These are phyloP conservation scores for Zaprionus nigranus DNA, from an alignment of 1,140 invertebrate species.

Conservation along the genomic window DNA sequence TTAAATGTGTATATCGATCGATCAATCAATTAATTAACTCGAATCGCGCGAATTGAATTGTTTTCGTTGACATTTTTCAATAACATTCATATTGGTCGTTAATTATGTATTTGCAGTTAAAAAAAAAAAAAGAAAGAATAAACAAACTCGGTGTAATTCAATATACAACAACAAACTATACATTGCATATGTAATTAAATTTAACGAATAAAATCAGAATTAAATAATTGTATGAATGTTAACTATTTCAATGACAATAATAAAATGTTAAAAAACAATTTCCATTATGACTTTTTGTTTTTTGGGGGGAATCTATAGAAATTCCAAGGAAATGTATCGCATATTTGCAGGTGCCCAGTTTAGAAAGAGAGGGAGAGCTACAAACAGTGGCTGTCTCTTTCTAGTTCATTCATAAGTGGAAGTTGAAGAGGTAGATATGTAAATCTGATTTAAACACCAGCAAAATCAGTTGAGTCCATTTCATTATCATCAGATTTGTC, in stretches of 20 bases:
- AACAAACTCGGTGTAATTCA: conserved; percentile 31
- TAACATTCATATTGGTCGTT: conserved; percentile 13
- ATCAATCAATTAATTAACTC: neutral
- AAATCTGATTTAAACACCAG: too few relatives aligned
- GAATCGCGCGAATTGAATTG: conserved; percentile 1
- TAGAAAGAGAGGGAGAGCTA: neutral
- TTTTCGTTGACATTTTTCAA: neutral
- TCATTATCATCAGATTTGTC: too few relatives aligned
- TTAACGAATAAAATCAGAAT: conserved; percentile 49
- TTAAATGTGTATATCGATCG: neutral
- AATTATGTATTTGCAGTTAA: conserved; percentile 20
- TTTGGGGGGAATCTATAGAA: neutral
- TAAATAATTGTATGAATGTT: conserved; percentile 78
- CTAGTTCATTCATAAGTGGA: neutral
- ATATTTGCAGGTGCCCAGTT: neutral
- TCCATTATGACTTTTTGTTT: neutral
- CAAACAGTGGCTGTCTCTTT: neutral
- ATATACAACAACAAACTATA: conserved; percentile 33
- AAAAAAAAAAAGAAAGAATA: neutral
- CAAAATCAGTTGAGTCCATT: too few relatives aligned
- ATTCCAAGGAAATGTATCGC: neutral
- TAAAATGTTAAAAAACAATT: conserved; percentile 73
- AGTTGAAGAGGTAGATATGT: neutral
- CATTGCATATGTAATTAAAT: conserved; percentile 70
- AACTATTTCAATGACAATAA: conserved; percentile 82